phyloP scores from a whole-genome alignment of 2,113 vertebrate species.

The Hippocampus zosterae region DNA sequence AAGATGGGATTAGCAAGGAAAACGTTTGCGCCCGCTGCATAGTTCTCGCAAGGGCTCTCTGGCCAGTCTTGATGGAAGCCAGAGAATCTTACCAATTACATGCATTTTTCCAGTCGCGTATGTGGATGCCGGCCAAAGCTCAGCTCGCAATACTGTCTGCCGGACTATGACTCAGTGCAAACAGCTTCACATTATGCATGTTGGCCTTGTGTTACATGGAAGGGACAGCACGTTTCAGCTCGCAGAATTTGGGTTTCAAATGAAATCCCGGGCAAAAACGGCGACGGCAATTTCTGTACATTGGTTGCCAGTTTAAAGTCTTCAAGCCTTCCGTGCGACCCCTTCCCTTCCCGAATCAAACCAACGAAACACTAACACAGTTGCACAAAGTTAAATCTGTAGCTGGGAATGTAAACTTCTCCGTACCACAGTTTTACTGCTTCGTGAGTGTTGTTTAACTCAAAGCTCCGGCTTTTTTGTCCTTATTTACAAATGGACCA shows the following conservation, averaged over 20 bases:
- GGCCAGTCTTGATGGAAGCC: slow-evolving; percentile 66
- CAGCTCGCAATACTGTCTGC: slow-evolving; percentile 46
- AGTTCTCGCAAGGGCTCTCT: slow-evolving; percentile 67
- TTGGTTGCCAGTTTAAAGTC: slow-evolving; percentile 38
- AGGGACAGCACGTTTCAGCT: slow-evolving; percentile 2
- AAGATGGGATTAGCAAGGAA: slow-evolving; percentile 70
- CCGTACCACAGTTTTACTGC: neutral
- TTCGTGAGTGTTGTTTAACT: neutral
- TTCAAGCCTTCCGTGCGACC: slow-evolving; percentile 24
- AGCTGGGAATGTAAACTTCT: neutral
- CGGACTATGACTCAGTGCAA: neutral
- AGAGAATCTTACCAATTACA: slow-evolving; percentile 71
- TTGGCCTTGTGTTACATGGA: slow-evolving; percentile 33
- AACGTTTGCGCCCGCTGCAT: slow-evolving; percentile 59
- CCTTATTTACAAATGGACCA: neutral
- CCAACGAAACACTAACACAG: slow-evolving; percentile 59
- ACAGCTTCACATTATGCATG: slow-evolving; percentile 17
- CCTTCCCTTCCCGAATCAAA: slow-evolving; percentile 7
- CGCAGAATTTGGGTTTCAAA: too few species aligned
- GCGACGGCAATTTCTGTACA: slow-evolving; percentile 43
- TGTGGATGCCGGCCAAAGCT: slow-evolving; percentile 57
- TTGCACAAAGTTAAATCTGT: slow-evolving; percentile 51
- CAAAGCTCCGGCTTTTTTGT: neutral
- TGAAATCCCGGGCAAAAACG: too few species aligned
- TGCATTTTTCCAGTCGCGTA: slow-evolving; percentile 63